Percentiles rank a stretch among this genome's conserved stretches.
Evolutionary conservation across 2,888 invertebrate genomes (phyloP).

Genomic region (Theristus sp.): DNA sequence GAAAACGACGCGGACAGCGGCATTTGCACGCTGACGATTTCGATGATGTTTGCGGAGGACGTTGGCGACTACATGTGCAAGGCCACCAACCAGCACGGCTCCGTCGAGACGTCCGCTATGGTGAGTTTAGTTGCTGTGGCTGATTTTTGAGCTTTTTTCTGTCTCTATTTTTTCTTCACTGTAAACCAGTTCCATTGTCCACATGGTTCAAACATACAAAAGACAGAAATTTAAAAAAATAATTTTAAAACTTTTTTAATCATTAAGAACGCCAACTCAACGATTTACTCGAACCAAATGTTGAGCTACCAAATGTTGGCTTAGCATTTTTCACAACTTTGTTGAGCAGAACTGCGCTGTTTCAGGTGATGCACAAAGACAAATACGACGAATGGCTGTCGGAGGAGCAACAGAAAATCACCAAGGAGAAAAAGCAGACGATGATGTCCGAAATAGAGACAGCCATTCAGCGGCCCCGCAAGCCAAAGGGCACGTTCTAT

Average conservation of each 20-base stretch:
- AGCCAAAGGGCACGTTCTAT: constrained; percentile 2
- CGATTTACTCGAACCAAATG: too few species aligned
- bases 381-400: constrained; percentile 28
- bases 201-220: too few species aligned
- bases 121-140: background rate
- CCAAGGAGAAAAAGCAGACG: constrained; percentile 16
- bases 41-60: constrained; percentile 80
- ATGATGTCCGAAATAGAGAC: constrained; percentile 7
- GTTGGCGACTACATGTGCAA: constrained; percentile 90
- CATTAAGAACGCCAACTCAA: too few species aligned
- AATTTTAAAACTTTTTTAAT: too few species aligned
- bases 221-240: too few species aligned
- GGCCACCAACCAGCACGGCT: constrained; percentile 82
- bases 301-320: too few species aligned
- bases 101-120: constrained; percentile 54
- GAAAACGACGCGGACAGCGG: constrained; percentile 66
- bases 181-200: too few species aligned
- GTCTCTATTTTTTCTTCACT: background rate
- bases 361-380: constrained; percentile 22
- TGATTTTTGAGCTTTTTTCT: background rate
- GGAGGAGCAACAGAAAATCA: constrained; percentile 29
- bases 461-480: constrained; percentile 1
- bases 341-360: too few species aligned
- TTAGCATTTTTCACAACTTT: too few species aligned
- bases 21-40: constrained; percentile 69